A percentile compares a stretch with the other conserved stretches of the same genome.
These are phyloP conservation scores for Ecliptopera silaceata DNA, from an alignment of 2,888 invertebrate genomes.

Conservation along the genomic window DNA sequence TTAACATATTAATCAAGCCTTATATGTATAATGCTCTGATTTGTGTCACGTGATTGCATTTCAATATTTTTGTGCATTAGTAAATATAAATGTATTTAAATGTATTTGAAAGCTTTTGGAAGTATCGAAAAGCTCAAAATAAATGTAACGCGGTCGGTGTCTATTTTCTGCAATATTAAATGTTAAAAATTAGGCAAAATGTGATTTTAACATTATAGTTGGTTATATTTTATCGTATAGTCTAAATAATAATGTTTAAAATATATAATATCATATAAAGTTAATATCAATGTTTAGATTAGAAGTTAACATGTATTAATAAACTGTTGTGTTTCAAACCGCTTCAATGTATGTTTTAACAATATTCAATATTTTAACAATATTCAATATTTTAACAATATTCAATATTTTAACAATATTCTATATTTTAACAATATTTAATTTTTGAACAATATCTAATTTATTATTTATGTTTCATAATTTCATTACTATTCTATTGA, in stretches of 20 bases:
- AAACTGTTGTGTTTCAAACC: conserved; percentile 53
- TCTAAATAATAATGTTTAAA: conserved; percentile 68
- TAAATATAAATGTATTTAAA: conserved; percentile 19
- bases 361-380: neutral
- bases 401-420: no score
- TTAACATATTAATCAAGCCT: conserved; percentile 9
- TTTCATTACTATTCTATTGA: no score
- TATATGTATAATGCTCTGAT: conserved; percentile 5
- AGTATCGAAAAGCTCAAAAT: conserved; percentile 41
- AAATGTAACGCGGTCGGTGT: conserved; percentile 57
- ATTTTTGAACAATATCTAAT: no score
- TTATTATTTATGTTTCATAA: neutral
- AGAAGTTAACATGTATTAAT: conserved; percentile 68
- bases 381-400: conserved; percentile 3
- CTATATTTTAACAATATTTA: conserved; percentile 2
- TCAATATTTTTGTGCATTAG: conserved; percentile 21
- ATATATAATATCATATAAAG: conserved; percentile 70
- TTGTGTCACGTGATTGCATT: conserved; percentile 9
- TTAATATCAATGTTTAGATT: conserved; percentile 76
- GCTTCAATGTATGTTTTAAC: conserved; percentile 9
- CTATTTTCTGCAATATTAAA: conserved; percentile 75
- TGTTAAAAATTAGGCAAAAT: conserved; percentile 78
- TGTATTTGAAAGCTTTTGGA: conserved; percentile 29
- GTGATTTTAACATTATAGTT: conserved; percentile 81
- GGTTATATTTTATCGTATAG: conserved; percentile 75